Conservation (phyloP, 2,888 invertebrate genomes). For the Dicranocentrus wangi region DNA sequence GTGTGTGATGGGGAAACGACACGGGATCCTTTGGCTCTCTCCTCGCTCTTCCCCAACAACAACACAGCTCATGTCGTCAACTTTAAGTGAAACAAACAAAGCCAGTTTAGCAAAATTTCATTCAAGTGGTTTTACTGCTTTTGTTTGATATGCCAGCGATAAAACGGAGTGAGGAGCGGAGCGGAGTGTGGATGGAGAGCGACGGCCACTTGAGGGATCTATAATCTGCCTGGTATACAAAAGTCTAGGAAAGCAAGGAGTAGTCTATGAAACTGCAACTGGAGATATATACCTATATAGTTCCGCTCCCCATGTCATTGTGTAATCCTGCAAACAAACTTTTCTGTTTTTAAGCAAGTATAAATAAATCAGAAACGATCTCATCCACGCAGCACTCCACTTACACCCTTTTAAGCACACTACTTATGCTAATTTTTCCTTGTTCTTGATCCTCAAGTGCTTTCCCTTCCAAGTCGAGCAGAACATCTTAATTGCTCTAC, state of each 20-base stretch:
- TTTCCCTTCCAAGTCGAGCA: too few species aligned
- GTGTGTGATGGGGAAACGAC: not conserved
- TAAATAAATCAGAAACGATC: too few species aligned
- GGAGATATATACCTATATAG: too few species aligned
- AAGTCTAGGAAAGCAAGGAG: too few species aligned
- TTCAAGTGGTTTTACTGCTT: conserved; percentile 10
- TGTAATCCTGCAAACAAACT: too few species aligned
- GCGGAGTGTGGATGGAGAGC: too few species aligned
- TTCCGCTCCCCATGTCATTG: too few species aligned
- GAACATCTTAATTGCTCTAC: not conserved
- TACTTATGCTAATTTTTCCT: conserved; percentile 1
- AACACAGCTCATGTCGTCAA: conserved; percentile 22
- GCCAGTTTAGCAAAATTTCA: conserved; percentile 16
- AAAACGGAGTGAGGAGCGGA: conserved; percentile 12
- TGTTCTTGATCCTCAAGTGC: not conserved
- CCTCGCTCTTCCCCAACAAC: not conserved
- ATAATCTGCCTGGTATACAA: not conserved
- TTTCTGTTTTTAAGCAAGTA: too few species aligned
- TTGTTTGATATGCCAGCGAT: conserved; percentile 32
- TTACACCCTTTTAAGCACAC: not conserved
- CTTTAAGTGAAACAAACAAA: conserved; percentile 1
- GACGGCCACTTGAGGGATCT: not conserved
- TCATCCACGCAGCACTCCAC: too few species aligned
- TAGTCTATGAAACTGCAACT: too few species aligned
- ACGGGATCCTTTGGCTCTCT: not conserved